Conservation (phyloP, 1,140 invertebrate species). For the Listronotus oregonensis region DNA sequence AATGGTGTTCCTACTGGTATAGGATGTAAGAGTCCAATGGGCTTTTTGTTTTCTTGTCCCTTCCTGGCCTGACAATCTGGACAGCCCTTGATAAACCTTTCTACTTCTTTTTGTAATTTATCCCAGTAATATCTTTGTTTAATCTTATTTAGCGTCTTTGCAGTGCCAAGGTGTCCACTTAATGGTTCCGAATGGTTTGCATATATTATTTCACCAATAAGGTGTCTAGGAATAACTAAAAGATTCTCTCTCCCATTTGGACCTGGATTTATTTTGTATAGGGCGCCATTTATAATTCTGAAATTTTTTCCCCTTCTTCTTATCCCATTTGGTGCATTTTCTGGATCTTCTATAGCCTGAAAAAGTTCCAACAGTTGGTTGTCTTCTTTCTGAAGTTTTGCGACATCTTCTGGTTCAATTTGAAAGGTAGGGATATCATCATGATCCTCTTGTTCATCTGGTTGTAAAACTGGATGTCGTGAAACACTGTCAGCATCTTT, state of each 20-base stretch:
- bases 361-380: not conserved
- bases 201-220: constrained; percentile 28
- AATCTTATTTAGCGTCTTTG: constrained; percentile 38
- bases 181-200: constrained; percentile 26
- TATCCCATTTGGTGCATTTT: constrained; percentile 5
- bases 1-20: constrained; percentile 36
- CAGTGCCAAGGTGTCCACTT: constrained; percentile 31
- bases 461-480: too few relatives aligned
- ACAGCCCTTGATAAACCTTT: constrained; percentile 42
- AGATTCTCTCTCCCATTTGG: constrained; percentile 20
- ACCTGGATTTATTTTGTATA: constrained; percentile 22
- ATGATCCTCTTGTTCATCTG: too few relatives aligned
- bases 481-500: too few relatives aligned
- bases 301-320: constrained; percentile 28
- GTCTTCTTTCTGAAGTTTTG: constrained; percentile 20
- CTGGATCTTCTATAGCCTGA: constrained; percentile 10
- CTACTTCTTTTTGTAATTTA: constrained; percentile 36
- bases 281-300: constrained; percentile 17
- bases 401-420: constrained; percentile 3
- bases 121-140: constrained; percentile 40
- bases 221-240: constrained; percentile 26
- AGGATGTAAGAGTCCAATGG: constrained; percentile 35
- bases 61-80: constrained; percentile 37
- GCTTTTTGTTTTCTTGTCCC: constrained; percentile 23
- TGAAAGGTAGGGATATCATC: too few relatives aligned